phyloP scores from a whole-genome alignment of 2,888 invertebrate species.

The Gandaritis pyraliata region DNA sequence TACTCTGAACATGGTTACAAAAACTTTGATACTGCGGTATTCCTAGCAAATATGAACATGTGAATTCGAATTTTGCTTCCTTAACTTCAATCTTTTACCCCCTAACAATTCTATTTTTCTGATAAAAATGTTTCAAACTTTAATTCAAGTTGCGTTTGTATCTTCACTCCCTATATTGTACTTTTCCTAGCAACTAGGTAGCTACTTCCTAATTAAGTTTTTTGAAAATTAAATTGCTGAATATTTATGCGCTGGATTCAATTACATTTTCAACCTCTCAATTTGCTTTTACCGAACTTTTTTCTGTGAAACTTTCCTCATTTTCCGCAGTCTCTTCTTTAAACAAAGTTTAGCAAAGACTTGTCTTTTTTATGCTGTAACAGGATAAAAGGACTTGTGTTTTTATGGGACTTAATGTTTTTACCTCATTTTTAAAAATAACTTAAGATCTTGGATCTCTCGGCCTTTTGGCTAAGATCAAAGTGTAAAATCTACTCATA shows the following conservation, averaged over 20 bases:
- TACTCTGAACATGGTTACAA: too few species aligned
- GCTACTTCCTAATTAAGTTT: constrained; percentile 11
- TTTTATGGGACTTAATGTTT: constrained; percentile 57
- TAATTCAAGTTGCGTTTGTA: too few species aligned
- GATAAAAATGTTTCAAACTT: too few species aligned
- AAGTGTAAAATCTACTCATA: too few species aligned
- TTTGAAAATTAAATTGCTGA: constrained; percentile 46
- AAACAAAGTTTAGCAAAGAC: constrained; percentile 68
- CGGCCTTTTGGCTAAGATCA: too few species aligned
- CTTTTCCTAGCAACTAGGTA: constrained; percentile 21
- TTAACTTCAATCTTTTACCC: too few species aligned
- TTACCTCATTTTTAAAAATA: constrained; percentile 7
- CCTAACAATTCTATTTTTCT: too few species aligned
- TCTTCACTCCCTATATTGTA: background rate
- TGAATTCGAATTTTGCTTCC: too few species aligned
- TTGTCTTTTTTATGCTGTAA: constrained; percentile 66
- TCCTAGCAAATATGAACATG: too few species aligned
- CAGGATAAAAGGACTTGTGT: constrained; percentile 67
- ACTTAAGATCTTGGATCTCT: constrained; percentile 1
- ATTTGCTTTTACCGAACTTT: constrained; percentile 59
- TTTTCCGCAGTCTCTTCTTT: constrained; percentile 75
- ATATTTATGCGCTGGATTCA: constrained; percentile 54
- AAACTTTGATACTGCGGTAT: too few species aligned
- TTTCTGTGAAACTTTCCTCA: constrained; percentile 76
- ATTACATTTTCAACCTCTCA: constrained; percentile 66